Conservation (phyloP, 1,140 invertebrate species). For the Heliconius hermathena region DNA sequence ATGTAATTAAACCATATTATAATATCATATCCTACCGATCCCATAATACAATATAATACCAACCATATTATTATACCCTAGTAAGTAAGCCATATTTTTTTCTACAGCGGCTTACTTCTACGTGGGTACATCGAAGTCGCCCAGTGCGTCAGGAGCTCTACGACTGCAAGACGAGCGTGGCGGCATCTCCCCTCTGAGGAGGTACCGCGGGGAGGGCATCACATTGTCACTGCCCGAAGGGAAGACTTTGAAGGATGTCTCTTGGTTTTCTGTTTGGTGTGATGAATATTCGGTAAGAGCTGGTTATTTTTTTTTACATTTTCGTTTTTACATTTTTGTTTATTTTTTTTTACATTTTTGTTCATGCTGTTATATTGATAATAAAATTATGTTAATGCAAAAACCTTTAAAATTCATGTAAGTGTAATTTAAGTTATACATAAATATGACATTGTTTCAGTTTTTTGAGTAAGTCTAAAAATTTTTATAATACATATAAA, state of each 20-base stretch:
- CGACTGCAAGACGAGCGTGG: constrained; percentile 91
- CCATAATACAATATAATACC: too few relatives aligned
- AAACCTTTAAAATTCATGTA: too few relatives aligned
- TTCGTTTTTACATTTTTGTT: background rate
- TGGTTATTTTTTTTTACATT: background rate
- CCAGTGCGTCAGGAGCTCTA: constrained; percentile 85
- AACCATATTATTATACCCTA: too few relatives aligned
- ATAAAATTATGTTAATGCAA: too few relatives aligned
- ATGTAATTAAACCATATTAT: too few relatives aligned
- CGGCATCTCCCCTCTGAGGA: constrained; percentile 86
- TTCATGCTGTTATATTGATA: background rate
- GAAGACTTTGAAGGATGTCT: constrained; percentile 90
- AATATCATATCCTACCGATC: too few relatives aligned
- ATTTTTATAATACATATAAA: too few relatives aligned
- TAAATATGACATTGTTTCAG: too few relatives aligned
- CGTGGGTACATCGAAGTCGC: constrained; percentile 86
- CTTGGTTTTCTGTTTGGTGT: constrained; percentile 95
- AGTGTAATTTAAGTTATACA: too few relatives aligned
- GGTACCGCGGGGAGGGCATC: constrained; percentile 90
- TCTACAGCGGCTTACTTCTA: constrained; percentile 92
- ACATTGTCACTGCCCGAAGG: constrained; percentile 93
- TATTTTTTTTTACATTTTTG: background rate
- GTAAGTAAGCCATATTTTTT: background rate
- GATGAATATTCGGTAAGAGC: constrained; percentile 91
- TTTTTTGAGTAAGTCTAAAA: too few relatives aligned